These are phyloP conservation scores for Thymelicus lineola DNA, from an alignment of 2,888 invertebrate genomes.

Conservation along the genomic window DNA sequence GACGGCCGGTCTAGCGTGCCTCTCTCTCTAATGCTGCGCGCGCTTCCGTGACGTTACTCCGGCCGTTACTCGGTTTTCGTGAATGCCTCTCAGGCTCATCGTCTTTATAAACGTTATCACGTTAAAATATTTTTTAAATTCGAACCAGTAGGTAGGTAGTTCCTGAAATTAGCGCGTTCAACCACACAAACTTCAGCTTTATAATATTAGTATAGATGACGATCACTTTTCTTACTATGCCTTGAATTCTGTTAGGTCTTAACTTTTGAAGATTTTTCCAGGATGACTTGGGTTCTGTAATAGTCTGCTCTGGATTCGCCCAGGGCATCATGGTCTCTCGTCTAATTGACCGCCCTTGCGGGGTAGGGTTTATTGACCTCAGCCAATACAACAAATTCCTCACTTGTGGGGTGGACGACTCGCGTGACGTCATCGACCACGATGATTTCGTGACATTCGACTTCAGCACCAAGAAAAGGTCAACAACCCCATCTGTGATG, in stretches of 20 bases:
- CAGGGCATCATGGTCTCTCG: conserved; percentile 73
- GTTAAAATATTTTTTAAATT: too few relatives aligned
- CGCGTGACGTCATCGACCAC: conserved; percentile 66
- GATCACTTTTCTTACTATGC: too few relatives aligned
- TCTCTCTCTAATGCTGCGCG: too few relatives aligned
- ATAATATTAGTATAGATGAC: too few relatives aligned
- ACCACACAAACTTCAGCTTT: too few relatives aligned
- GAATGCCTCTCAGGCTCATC: too few relatives aligned
- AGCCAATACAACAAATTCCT: conserved; percentile 64
- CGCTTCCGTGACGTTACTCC: too few relatives aligned
- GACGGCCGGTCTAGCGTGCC: too few relatives aligned
- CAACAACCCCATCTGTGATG: conserved; percentile 39
- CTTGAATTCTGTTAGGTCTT: not conserved
- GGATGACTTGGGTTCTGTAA: conserved; percentile 72
- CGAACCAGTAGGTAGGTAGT: too few relatives aligned
- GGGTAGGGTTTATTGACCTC: conserved; percentile 70
- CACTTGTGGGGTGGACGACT: conserved; percentile 75
- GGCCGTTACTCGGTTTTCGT: too few relatives aligned
- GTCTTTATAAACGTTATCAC: too few relatives aligned
- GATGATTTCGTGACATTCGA: conserved; percentile 57
- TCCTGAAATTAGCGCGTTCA: too few relatives aligned
- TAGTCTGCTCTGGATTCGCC: conserved; percentile 67
- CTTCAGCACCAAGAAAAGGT: conserved; percentile 41
- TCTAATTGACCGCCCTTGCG: conserved; percentile 73
- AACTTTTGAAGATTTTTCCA: conserved; percentile 40